Base-by-base conservation (phyloP, 2,113 vertebrate genomes). In the Macroglossus sobrinus region DNA sequence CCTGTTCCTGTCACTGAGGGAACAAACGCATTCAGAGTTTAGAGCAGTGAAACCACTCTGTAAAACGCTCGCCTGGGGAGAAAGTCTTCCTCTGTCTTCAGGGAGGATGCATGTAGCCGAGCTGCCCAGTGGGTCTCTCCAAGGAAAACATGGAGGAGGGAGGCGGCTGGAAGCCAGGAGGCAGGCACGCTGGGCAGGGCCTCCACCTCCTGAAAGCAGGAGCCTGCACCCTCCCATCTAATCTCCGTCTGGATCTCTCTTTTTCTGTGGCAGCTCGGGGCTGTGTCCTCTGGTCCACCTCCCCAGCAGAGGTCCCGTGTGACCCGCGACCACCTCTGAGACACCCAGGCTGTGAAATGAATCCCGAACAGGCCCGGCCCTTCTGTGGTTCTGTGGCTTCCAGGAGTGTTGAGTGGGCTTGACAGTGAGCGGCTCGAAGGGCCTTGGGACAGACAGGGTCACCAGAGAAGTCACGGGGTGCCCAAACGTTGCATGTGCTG, bases 171-270 rank as follows among this genome's bases (percentile, higher is more conserved):
- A 35, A 72, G 66, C 90, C 93, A 89, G 40, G 79, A 80, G 24
- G 90, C 89, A n/a, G 47, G 84, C 71, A 38, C 64, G 2, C 5
- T 75, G 97, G 95, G 95, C 13, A 21, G 89, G 68, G 30, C 71
- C 53, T 86, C 28, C 68, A 75, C 90, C 28, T 92, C 9, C 0
- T 79, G 82, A 94, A 94, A 84, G 92, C 87, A 38, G 96, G 68
- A 90, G 69, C 12, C 93, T 35, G 76, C 75, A 21, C 84, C 84
- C 57, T 84, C 89, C 57, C 66, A 50, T 75, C 92, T 95, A 64
- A n/a, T 89, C 84, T 63, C 84, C 93, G 91, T 61, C 96, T 96
- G 97, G 97, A 97, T 88, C 40, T 2, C 26, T 63, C 78, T 33
- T 79, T 38, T 57, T 45, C 85, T 71, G 71, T n/a, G 38, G 63